Evolutionary conservation across 2,113 vertebrate species (phyloP), one percentile per base, ranked within the genome.

Genomic region (Heliornis fulica): DNA sequence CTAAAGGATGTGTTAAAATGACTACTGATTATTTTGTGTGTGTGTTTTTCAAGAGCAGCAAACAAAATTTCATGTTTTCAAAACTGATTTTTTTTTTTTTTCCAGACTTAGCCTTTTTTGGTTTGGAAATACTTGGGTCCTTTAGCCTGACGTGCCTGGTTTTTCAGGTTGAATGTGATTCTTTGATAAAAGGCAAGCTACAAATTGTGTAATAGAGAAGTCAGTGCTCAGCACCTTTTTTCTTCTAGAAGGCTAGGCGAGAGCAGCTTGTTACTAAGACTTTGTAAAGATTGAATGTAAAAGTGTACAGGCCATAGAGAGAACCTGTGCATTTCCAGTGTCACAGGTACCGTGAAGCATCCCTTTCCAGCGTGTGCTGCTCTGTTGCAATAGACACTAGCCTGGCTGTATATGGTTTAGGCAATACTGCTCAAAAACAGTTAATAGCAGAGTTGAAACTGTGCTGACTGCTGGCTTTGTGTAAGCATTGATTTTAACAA

Each of bases 161-260:
- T 95, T 95, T 94, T 92, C 93, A 89, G 74, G 83, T 93, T 94
- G 60, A 89, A 85, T 90, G 54, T 78, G 89, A 83, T 95, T 48
- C 75, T 93, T 72, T 71, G 92, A 91, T 95, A 76, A 91, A 82
- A 96, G 69, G 31, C 48, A 69, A 15, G 15, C 17, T 87, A 4
- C 57, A 59, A 46, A 25, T 83, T 93, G 68, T 78, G 77, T 64
- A 89, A 89, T 15, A 69, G 66, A 43, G 50, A 72, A 74, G 46
- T 60, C 43, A 71, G 25, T 36, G 31, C 61, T 95, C 63, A 77
- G 64, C 57, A 76, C n/a, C 7, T 69, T 76, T 72, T 61, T 70
- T 63, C 11, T 70, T 63, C 11, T 75, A 32, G 40, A 68, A 83
- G 69, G 23, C 66, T 50, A 22, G 68, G 10, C 70, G 71, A 51